A percentile compares a stretch with the other conserved stretches of the same genome.
phyloP scores from a whole-genome alignment of 2,888 invertebrate genomes.

The Thysanoteuthis rhombus region DNA sequence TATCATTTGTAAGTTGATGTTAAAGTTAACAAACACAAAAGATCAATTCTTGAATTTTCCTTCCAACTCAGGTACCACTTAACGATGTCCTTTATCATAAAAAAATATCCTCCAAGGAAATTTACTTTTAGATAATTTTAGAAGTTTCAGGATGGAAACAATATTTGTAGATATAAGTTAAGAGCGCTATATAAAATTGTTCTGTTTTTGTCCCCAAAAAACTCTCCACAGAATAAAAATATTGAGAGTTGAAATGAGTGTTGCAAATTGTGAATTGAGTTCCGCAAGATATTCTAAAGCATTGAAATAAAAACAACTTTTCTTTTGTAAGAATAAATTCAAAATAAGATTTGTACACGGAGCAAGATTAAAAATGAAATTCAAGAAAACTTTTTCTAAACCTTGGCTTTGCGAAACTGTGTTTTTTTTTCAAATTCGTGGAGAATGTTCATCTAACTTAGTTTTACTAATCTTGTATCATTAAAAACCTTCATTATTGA shows the following conservation, averaged over 20 bases:
- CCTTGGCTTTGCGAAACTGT: not conserved
- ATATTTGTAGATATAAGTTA: not conserved
- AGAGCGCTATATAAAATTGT: not conserved
- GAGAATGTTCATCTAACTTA: not conserved
- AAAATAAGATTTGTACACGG: not conserved
- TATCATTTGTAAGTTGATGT: too few relatives aligned
- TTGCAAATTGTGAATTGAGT: too few relatives aligned
- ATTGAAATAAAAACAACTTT: not conserved
- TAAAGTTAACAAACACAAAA: too few relatives aligned
- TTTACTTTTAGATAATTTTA: not conserved
- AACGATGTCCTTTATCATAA: not conserved
- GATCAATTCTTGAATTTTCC: too few relatives aligned
- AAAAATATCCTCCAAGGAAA: not conserved
- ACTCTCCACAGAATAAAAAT: not conserved
- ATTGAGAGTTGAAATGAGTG: not conserved
- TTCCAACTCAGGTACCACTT: too few relatives aligned
- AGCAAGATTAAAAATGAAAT: not conserved
- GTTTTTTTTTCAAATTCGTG: not conserved
- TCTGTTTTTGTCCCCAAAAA: not conserved
- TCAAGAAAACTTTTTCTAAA: not conserved
- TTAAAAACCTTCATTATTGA: not conserved
- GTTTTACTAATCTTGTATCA: not conserved
- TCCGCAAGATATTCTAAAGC: not conserved
- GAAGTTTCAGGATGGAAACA: not conserved
- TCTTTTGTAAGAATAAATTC: not conserved